These are phyloP conservation scores for Byasa hedistus DNA, from an alignment of 2,888 invertebrate genomes.

Conservation along the genomic window DNA sequence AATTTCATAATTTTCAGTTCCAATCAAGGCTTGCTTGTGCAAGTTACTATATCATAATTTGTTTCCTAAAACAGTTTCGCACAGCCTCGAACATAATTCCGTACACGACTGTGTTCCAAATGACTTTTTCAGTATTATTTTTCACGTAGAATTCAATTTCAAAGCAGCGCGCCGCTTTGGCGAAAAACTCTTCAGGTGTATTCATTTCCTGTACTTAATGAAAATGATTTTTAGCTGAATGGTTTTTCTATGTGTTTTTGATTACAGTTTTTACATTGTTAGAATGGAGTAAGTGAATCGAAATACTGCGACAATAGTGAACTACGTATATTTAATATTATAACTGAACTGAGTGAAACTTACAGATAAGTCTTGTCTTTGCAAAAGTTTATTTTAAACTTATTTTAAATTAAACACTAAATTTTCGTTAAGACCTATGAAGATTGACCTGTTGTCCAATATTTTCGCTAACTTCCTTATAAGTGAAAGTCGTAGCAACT, in stretches of 20 bases:
- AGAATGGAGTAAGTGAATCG: background rate
- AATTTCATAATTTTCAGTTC: too few species aligned
- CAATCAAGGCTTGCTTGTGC: too few species aligned
- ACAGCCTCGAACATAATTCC: conserved; percentile 3
- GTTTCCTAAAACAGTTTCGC: background rate
- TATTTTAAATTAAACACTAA: too few species aligned
- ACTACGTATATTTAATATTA: too few species aligned
- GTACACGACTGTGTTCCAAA: conserved; percentile 11
- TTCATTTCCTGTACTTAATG: conserved; percentile 26
- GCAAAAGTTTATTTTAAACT: too few species aligned
- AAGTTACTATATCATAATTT: too few species aligned
- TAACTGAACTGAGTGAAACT: too few species aligned
- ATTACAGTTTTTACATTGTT: conserved; percentile 10
- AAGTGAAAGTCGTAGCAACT: too few species aligned
- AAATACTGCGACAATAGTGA: background rate
- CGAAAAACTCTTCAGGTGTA: conserved; percentile 21
- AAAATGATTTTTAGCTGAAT: conserved; percentile 24
- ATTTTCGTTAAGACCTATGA: too few species aligned
- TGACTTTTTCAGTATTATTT: conserved; percentile 11
- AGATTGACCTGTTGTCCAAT: too few species aligned
- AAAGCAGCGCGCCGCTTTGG: conserved; percentile 19
- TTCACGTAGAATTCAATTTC: conserved; percentile 24
- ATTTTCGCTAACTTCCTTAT: too few species aligned
- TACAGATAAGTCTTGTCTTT: too few species aligned
- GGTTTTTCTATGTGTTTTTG: conserved; percentile 13